Conservation (phyloP, 2,888 invertebrate genomes). For the Chrysolina haemoptera region DNA sequence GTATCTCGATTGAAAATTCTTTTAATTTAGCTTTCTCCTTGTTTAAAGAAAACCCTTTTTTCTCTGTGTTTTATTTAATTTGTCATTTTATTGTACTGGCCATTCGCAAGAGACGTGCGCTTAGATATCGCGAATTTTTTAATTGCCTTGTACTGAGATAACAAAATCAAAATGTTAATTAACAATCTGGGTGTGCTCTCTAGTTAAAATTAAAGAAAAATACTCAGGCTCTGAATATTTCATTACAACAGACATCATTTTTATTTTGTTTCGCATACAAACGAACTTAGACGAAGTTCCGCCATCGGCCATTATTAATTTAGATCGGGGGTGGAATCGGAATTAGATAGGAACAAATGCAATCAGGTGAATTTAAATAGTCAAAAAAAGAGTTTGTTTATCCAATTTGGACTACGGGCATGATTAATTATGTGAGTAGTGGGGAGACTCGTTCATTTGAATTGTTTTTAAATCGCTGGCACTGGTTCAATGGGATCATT, state of each 20-base stretch:
- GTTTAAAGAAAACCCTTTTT: slow-evolving; percentile 67
- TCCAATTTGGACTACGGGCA: background rate
- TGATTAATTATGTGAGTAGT: background rate
- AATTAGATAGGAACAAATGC: slow-evolving; percentile 16
- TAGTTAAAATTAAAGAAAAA: slow-evolving; percentile 69
- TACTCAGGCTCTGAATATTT: slow-evolving; percentile 66
- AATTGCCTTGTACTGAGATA: slow-evolving; percentile 69
- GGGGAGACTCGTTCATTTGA: too few relatives aligned
- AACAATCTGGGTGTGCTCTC: slow-evolving; percentile 68
- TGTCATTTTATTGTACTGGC: slow-evolving; percentile 68
- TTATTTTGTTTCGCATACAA: slow-evolving; percentile 59
- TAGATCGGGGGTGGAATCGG: slow-evolving; percentile 11
- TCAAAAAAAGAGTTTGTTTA: background rate
- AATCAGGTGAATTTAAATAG: slow-evolving; percentile 7
- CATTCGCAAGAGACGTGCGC: slow-evolving; percentile 63
- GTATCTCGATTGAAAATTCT: slow-evolving; percentile 66
- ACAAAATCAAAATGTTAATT: slow-evolving; percentile 71
- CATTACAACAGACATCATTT: slow-evolving; percentile 59
- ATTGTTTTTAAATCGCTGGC: too few relatives aligned
- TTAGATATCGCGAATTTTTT: slow-evolving; percentile 69
- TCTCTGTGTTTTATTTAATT: slow-evolving; percentile 65
- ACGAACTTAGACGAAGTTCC: slow-evolving; percentile 39
- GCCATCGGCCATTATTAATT: slow-evolving; percentile 16
- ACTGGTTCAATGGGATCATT: too few relatives aligned
- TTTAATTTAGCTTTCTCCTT: slow-evolving; percentile 67